Conservation (phyloP, 1,140 invertebrate genomes). For the Drosophila nigrodunni region DNA sequence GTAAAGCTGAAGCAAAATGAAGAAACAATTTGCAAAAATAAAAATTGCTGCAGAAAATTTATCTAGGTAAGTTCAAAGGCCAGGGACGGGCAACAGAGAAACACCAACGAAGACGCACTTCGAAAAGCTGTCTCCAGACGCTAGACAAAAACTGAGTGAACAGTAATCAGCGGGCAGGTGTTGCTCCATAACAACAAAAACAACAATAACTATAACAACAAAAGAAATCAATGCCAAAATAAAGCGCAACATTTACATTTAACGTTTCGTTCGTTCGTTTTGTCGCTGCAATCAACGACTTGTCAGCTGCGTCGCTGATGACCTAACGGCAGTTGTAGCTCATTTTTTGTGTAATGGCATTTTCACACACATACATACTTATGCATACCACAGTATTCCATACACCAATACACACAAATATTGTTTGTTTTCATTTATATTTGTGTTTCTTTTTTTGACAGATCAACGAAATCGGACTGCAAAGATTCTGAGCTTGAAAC, state of each 20-base stretch:
- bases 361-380: neutral
- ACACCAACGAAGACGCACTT: conserved; percentile 21
- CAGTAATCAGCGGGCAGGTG: conserved; percentile 54
- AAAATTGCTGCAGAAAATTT: conserved; percentile 85
- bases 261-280: conserved; percentile 23
- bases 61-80: conserved; percentile 84
- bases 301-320: conserved; percentile 59
- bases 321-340: conserved; percentile 62
- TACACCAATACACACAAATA: neutral
- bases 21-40: conserved; percentile 85
- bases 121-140: conserved; percentile 35
- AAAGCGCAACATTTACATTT: conserved; percentile 49
- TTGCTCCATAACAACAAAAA: conserved; percentile 73
- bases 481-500: conserved; percentile 94
- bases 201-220: conserved; percentile 39
- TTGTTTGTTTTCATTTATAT: conserved; percentile 22
- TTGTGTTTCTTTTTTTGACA: conserved; percentile 76
- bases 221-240: conserved; percentile 59
- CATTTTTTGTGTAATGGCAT: conserved; percentile 40
- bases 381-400: conserved; percentile 4
- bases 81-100: conserved; percentile 38
- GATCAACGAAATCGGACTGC: conserved; percentile 90
- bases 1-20: conserved; percentile 74
- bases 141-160: conserved; percentile 24
- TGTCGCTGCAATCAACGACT: conserved; percentile 26